Evolutionary conservation across 2,797 vertebrate genomes (phyloP), one percentile per base, ranked within the genome.

Genomic region (Alexandromys oeconomus): DNA sequence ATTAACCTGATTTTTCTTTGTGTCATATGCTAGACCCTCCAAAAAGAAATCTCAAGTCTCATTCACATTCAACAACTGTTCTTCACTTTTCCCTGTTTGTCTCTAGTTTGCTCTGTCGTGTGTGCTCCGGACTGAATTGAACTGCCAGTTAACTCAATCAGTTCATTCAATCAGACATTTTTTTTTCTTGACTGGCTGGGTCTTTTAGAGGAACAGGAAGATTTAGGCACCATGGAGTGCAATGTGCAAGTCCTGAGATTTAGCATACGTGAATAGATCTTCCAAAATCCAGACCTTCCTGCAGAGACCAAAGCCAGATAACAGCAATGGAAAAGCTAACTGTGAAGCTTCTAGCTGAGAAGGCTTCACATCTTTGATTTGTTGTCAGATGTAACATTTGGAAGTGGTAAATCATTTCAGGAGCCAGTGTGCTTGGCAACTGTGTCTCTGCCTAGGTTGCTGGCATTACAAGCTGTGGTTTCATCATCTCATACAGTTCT

Each of bases 371-470:
- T 91, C 89, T 95, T 90, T 87, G 93, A 81, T 95, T 95, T 96
- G 94, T 95, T 97, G 94, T 98, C 94, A 96, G 93, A 48, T 88
- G 95, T 63, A 96, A 65, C 96, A 96, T 97, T 97, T 97, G 97
- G 91, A 97, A 95, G 94, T 94, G 94, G 97, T 97, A 97, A 97
- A 93, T 97, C 94, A 96, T 92, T 46, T 29, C 91, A 74, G 89
- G 69, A 96, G 93, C 63, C 93, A 25, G 31, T 84, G 92, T 82
- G 92, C 93, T 96, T 97, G 96, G 94, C 97, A 97, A 63, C 87
- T 37, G 65, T 93, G 88, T 69, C 95, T 95, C 59, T 80, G 77
- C 89, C 94, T 88, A 94, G 96, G 96, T 97, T 96, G 87, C 96
- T 98, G 97, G 93, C 97, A 97, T 0, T 1, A 78, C 93, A 96